Percentiles rank a stretch among this genome's conserved stretches.
Evolutionary conservation across 2,888 invertebrate genomes (phyloP).

Genomic region (Gerosis bhagava): DNA sequence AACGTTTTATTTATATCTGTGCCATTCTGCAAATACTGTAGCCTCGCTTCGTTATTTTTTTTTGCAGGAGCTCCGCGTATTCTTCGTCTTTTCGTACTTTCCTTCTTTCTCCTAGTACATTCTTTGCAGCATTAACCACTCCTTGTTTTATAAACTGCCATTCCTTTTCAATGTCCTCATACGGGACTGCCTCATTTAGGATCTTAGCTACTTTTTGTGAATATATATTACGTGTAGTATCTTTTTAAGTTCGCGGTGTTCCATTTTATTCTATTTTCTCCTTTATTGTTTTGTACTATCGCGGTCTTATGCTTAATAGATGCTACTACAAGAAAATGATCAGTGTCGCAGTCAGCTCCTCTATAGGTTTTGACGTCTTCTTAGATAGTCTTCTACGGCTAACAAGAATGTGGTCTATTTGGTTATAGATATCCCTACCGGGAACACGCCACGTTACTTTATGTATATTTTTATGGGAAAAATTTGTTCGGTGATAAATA

Average conservation of each 20-base stretch:
- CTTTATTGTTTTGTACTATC: neutral
- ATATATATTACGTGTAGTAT: too few relatives aligned
- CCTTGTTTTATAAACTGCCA: neutral
- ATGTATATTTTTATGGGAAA: neutral
- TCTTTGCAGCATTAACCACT: too few relatives aligned
- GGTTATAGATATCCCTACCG: neutral
- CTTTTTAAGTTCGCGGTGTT: neutral
- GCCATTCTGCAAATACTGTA: too few relatives aligned
- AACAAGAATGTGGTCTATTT: neutral
- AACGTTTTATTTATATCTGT: too few relatives aligned
- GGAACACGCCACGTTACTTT: neutral
- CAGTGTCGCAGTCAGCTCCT: neutral
- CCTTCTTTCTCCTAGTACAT: too few relatives aligned
- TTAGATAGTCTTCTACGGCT: neutral
- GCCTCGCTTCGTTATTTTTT: too few relatives aligned
- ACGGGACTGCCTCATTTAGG: neutral
- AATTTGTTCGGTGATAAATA: neutral
- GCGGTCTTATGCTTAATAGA: neutral
- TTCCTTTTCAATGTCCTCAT: neutral
- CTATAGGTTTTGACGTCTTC: neutral
- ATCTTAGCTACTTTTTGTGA: too few relatives aligned
- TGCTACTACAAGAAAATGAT: neutral
- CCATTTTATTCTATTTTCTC: neutral
- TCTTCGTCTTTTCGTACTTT: too few relatives aligned
- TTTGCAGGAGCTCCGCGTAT: too few relatives aligned